phyloP scores from a whole-genome alignment of 2,888 invertebrate genomes.

The Drosophila dives region DNA sequence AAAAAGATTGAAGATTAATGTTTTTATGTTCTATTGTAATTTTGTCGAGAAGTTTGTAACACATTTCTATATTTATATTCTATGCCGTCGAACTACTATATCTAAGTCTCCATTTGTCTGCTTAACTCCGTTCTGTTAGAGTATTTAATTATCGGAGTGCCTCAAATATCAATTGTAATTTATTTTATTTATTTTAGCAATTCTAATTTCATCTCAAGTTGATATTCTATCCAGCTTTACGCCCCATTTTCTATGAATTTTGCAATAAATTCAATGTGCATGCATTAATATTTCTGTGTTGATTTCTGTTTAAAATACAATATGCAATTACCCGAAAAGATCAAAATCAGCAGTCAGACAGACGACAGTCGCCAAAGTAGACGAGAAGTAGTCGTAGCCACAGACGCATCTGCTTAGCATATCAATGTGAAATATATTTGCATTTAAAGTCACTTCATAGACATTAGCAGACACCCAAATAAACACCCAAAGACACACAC shows the following conservation, averaged over 20 bases:
- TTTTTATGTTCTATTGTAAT: neutral
- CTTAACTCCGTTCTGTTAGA: accelerated
- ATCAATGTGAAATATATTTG: slow-evolving; percentile 62
- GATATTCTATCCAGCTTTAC: neutral
- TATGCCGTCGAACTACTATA: too few species aligned
- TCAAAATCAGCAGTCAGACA: slow-evolving; percentile 29
- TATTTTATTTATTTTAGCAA: neutral
- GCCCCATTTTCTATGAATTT: neutral
- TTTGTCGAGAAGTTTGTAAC: neutral
- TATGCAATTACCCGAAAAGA: slow-evolving; percentile 46
- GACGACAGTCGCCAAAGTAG: slow-evolving; percentile 37
- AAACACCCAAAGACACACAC: neutral
- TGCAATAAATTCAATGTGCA: slow-evolving; percentile 21
- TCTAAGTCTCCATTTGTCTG: neutral
- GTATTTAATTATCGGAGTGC: too few species aligned
- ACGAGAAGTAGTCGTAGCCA: slow-evolving; percentile 53
- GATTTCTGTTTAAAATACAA: slow-evolving; percentile 38
- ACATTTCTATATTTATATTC: neutral
- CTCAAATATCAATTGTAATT: neutral
- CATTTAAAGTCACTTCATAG: slow-evolving; percentile 69
- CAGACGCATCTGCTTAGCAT: slow-evolving; percentile 79
- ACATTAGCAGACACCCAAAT: slow-evolving; percentile 63
- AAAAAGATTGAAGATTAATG: neutral
- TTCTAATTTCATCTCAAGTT: neutral
- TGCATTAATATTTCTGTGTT: slow-evolving; percentile 26